Percentiles rank a stretch among this genome's conserved stretches.
Evolutionary conservation across 2,888 invertebrate species (phyloP).

Genomic region (Ormyrus pomaceus): DNA sequence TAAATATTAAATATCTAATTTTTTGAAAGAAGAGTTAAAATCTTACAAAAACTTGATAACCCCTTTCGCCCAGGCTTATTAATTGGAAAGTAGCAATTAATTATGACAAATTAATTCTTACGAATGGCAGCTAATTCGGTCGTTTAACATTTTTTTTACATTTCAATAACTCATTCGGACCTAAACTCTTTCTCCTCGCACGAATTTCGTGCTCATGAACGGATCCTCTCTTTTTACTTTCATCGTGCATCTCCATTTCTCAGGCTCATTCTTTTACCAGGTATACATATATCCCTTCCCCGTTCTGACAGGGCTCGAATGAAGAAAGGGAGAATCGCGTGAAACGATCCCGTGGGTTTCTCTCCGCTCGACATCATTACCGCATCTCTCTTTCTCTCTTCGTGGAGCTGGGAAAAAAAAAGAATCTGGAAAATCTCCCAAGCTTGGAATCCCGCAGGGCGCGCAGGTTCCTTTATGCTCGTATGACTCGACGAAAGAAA

Average conservation of each 20-base stretch:
- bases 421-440: constrained; percentile 39
- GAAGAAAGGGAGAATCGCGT: constrained; percentile 13
- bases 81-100: constrained; percentile 3
- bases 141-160: neutral
- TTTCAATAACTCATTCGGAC: neutral
- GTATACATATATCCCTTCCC: constrained; percentile 1
- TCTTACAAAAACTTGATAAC: no score
- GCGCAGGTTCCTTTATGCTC: neutral
- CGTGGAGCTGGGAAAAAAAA: constrained; percentile 1
- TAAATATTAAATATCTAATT: no score
- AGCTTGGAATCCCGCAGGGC: constrained; percentile 1
- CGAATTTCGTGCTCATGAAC: no score
- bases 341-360: constrained; percentile 22
- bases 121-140: no score
- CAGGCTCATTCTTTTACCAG: neutral
- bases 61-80: constrained; percentile 17
- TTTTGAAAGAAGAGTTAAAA: no score
- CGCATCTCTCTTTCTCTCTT: constrained; percentile 7
- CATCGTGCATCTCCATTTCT: constrained; percentile 31
- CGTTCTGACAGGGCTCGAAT: neutral
- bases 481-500: constrained; percentile 32
- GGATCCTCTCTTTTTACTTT: no score
- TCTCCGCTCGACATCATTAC: neutral
- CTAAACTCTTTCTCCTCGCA: no score
- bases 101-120: no score